These are phyloP conservation scores for Dicranocentrus wangi DNA, from an alignment of 2,888 invertebrate species.

Conservation along the genomic window DNA sequence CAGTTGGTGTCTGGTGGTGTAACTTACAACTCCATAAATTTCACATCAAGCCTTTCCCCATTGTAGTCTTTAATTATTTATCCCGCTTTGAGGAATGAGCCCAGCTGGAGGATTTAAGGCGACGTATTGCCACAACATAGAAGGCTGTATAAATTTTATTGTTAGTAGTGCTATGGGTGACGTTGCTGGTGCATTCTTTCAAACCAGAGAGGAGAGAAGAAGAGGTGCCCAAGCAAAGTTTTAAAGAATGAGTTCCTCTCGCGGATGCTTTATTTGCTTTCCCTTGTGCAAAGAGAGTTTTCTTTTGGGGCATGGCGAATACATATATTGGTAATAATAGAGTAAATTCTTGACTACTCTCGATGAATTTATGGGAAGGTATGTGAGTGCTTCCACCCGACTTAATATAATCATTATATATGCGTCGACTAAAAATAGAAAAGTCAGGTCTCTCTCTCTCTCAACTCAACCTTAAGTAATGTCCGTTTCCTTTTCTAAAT, in stretches of 20 bases:
- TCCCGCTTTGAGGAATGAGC: conserved; percentile 48
- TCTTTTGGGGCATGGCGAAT: not conserved
- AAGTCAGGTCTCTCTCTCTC: too few relatives aligned
- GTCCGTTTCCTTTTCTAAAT: too few relatives aligned
- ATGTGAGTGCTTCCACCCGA: too few relatives aligned
- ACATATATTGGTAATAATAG: conserved; percentile 8
- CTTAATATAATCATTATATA: too few relatives aligned
- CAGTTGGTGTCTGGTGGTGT: conserved; percentile 9
- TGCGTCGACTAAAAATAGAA: too few relatives aligned
- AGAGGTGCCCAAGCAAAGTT: not conserved
- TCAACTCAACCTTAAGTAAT: too few relatives aligned
- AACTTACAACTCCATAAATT: conserved; percentile 47
- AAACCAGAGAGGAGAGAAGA: not conserved
- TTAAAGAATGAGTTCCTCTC: not conserved
- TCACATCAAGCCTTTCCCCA: not conserved
- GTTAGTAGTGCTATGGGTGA: too few relatives aligned
- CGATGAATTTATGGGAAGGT: too few relatives aligned
- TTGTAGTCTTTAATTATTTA: conserved; percentile 49
- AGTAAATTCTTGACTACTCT: too few relatives aligned
- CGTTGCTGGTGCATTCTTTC: too few relatives aligned
- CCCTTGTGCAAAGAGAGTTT: not conserved
- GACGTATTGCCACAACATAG: conserved; percentile 33
- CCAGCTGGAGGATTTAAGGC: conserved; percentile 43
- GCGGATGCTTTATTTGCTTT: conserved; percentile 15
- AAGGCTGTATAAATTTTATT: not conserved